Evolutionary conservation across 1,140 invertebrate genomes (phyloP).

Genomic region (Camponotus floridanus): DNA sequence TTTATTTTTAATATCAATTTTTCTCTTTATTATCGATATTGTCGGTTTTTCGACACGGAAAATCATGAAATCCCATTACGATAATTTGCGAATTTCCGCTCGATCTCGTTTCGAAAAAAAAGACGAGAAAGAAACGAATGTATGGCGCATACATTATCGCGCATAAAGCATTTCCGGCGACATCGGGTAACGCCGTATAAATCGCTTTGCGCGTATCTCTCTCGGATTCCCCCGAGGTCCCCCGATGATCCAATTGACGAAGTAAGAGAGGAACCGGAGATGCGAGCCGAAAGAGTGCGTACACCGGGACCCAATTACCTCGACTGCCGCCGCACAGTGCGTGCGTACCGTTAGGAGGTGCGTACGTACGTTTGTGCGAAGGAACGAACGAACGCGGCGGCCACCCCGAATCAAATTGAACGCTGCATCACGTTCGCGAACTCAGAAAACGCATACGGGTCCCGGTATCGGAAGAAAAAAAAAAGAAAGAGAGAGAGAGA

Average conservation of each 20-base stretch:
- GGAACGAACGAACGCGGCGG: slow-evolving; percentile 30
- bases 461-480: slow-evolving; percentile 23
- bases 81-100: slow-evolving; percentile 48
- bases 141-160: slow-evolving; percentile 38
- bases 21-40: neutral
- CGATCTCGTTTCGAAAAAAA: slow-evolving; percentile 25
- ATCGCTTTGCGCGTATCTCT: slow-evolving; percentile 21
- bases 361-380: neutral
- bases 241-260: slow-evolving; percentile 61
- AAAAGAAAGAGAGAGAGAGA: neutral
- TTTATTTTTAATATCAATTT: neutral
- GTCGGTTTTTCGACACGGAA: slow-evolving; percentile 5
- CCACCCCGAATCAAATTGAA: slow-evolving; percentile 76
- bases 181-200: slow-evolving; percentile 46
- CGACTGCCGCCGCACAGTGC: slow-evolving; percentile 43
- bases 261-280: slow-evolving; percentile 25
- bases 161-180: slow-evolving; percentile 53
- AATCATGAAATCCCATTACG: slow-evolving; percentile 25
- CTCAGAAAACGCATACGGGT: slow-evolving; percentile 29
- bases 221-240: slow-evolving; percentile 45
- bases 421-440: slow-evolving; percentile 58
- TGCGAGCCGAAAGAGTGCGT: slow-evolving; percentile 65
- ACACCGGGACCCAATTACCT: slow-evolving; percentile 72
- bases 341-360: slow-evolving; percentile 71
- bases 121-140: neutral